A percentile compares a stretch with the other conserved stretches of the same genome.
Evolutionary conservation across 2,797 vertebrate species (phyloP).

Genomic region (Rhinoraja longicauda): DNA sequence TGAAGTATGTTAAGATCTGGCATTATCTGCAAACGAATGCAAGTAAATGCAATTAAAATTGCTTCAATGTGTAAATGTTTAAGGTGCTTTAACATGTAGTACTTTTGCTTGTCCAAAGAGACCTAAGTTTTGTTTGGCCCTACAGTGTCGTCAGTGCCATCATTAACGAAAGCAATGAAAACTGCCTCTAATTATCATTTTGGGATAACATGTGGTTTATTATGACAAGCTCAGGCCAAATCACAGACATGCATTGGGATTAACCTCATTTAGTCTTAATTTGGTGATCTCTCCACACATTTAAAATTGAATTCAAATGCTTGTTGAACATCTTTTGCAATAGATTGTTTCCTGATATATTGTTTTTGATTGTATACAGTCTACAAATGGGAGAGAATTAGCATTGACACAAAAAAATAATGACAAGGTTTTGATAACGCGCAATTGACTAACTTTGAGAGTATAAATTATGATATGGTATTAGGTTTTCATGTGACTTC

Average conservation of each 20-base stretch:
- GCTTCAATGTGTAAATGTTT: background rate
- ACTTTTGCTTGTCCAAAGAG: background rate
- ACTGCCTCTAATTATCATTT: background rate
- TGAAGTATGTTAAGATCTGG: background rate
- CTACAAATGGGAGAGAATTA: background rate
- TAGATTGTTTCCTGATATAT: background rate
- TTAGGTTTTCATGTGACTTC: background rate
- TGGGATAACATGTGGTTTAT: background rate
- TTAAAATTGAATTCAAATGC: background rate
- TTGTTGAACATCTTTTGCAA: background rate
- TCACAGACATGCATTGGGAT: background rate
- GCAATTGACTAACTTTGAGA: background rate
- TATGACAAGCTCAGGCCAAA: too few species aligned
- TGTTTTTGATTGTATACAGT: background rate
- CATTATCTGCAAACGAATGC: background rate
- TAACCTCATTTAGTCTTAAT: background rate
- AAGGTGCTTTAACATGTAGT: too few species aligned
- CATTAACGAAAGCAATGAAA: background rate
- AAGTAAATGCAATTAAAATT: background rate
- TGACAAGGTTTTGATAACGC: background rate
- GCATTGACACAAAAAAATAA: background rate
- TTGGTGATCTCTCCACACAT: background rate
- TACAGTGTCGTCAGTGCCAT: background rate
- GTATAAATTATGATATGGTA: background rate
- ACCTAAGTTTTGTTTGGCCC: background rate